Base-by-base conservation (phyloP, 1,140 invertebrate genomes). In the Plodia interpunctella region DNA sequence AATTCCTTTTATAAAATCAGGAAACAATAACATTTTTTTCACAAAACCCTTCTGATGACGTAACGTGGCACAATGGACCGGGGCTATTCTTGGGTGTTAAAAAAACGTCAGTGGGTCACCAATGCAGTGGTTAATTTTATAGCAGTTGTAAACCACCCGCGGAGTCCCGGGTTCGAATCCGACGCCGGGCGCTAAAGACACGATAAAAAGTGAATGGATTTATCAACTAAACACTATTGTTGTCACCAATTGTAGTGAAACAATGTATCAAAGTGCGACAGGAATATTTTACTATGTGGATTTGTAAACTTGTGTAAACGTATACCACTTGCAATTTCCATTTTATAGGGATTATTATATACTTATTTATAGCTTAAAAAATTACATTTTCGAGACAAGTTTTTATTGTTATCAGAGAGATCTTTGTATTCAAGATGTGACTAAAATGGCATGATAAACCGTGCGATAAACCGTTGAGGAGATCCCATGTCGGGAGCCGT, bases 131-230 rank as follows among this genome's bases (percentile, higher is more conserved):
- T 82, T 73, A 81, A 50, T 63, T 84, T 83, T 84, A 84, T 79
- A 67, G 63, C 60, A 6, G 72, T 65, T 53, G 69, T 87, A 87
- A 78, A 87, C 83, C 83, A 80, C 80, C 81, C 78, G 80, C 81
- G 66, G 64, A 59, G 83, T 63, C 68, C 51, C 66, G 25, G 54
- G 49, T 73, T 70, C 61, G 68, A 51, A 6, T 54, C 63, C 60
- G 68, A 50, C 11, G 53, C 63, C 59, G 9, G 59, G 49, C 65
- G 63, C 66, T 68, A 68, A 68, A 66, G 57, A 66, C n/a, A 53
- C 30, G 25, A 59, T 57, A 25, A 62, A 68, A 55, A 52, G 62
- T 57, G 57, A 58, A 70, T 64, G 57, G 60, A 59, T 58, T 60
- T 52, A 64, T 59, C 59, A 64, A 68, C 59, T 62, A 59, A 61